phyloP scores from a whole-genome alignment of 2,888 invertebrate species.

The Ectemnius cavifrons region DNA sequence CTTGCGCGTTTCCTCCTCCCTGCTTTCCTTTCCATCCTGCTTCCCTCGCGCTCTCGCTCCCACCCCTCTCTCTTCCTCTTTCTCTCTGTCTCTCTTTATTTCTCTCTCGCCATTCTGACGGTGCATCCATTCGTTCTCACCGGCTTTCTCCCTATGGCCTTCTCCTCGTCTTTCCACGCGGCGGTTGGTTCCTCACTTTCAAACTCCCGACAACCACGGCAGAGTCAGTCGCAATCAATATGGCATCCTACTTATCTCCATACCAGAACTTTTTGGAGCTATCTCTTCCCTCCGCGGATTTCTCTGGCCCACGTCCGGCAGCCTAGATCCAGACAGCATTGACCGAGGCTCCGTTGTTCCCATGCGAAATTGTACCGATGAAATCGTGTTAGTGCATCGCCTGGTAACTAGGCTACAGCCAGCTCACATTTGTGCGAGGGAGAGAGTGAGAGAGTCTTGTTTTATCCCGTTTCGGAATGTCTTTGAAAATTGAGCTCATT shows the following conservation, averaged over 20 bases:
- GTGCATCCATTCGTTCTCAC: slow-evolving; percentile 29
- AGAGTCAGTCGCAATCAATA: slow-evolving; percentile 75
- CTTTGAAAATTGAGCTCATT: too few relatives aligned
- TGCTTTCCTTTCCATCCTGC: slow-evolving; percentile 11
- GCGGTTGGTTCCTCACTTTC: slow-evolving; percentile 70
- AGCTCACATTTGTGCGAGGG: too few relatives aligned
- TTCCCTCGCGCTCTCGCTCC: slow-evolving; percentile 37
- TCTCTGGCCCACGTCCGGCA: slow-evolving; percentile 39
- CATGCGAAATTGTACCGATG: too few relatives aligned
- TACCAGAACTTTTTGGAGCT: slow-evolving; percentile 61
- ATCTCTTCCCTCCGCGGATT: slow-evolving; percentile 55
- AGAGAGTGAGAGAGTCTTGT: neutral
- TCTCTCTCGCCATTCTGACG: slow-evolving; percentile 34
- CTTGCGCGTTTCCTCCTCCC: neutral
- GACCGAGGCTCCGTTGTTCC: too few relatives aligned
- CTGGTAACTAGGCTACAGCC: too few relatives aligned
- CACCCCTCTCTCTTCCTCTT: neutral
- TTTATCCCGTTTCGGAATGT: too few relatives aligned
- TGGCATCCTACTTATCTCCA: slow-evolving; percentile 75
- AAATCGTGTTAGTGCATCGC: too few relatives aligned
- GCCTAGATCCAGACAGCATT: neutral
- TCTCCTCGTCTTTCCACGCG: slow-evolving; percentile 42
- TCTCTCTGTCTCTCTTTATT: slow-evolving; percentile 2
- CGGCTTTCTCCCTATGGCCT: slow-evolving; percentile 17
- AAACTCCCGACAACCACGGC: slow-evolving; percentile 64